A percentile compares a stretch with the other conserved stretches of the same genome.
Conservation (phyloP, 2,113 vertebrate genomes). For the Engraulis encrasicolus region DNA sequence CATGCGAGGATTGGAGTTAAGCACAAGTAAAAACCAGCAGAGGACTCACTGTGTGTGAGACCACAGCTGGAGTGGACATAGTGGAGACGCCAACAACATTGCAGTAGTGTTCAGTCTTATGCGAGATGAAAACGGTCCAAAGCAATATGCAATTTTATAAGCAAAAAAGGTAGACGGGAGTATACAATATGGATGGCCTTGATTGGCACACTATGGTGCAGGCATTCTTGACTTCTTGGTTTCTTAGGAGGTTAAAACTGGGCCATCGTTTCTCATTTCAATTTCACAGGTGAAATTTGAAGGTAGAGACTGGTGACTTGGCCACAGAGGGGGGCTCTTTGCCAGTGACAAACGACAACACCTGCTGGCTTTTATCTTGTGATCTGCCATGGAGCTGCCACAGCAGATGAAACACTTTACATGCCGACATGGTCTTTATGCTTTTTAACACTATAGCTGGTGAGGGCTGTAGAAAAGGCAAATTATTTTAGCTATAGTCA, state of each 20-base stretch:
- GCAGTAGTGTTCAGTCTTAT: neutral
- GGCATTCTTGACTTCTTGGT: constrained; percentile 31
- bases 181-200: constrained; percentile 42
- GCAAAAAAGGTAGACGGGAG: constrained; percentile 49
- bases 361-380: neutral
- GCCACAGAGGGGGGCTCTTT: neutral
- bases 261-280: constrained; percentile 21
- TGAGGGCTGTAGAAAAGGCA: constrained; percentile 23
- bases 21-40: neutral
- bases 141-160: constrained; percentile 49
- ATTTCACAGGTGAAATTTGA: neutral
- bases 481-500: neutral
- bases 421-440: neutral
- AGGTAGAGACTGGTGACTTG: neutral
- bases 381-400: neutral
- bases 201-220: constrained; percentile 51
- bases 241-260: neutral
- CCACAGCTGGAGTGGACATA: neutral
- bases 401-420: neutral
- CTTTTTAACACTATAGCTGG: constrained; percentile 1
- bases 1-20: neutral
- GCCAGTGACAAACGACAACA: neutral
- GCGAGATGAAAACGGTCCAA: neutral
- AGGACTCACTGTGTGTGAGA: neutral
- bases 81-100: neutral